Evolutionary conservation across 2,797 vertebrate species (phyloP).

Genomic region (Lindbergichthys nudifrons): DNA sequence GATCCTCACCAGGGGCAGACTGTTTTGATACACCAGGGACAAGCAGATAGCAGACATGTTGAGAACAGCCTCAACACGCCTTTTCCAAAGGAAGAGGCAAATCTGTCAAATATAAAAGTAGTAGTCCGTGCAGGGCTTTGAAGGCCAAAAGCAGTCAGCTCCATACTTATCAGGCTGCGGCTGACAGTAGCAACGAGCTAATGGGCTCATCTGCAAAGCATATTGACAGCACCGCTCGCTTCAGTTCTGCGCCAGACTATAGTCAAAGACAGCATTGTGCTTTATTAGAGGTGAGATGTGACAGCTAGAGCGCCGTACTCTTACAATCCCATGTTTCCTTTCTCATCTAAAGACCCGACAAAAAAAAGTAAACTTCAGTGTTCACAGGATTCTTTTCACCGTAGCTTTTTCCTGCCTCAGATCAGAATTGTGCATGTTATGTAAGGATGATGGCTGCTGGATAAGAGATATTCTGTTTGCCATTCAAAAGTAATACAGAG

Average conservation of each 20-base stretch:
- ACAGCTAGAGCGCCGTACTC: conserved; percentile 55
- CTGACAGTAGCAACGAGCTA: conserved; percentile 73
- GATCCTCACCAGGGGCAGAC: conserved; percentile 49
- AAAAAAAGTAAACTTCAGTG: conserved; percentile 44
- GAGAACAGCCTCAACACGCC: conserved; percentile 46
- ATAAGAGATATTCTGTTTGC: conserved; percentile 45
- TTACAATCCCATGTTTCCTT: conserved; percentile 42
- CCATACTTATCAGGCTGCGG: conserved; percentile 59
- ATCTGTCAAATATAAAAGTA: conserved; percentile 70
- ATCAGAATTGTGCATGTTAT: conserved; percentile 56
- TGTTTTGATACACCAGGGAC: conserved; percentile 60
- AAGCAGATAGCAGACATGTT: conserved; percentile 60
- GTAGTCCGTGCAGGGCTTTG: conserved; percentile 61
- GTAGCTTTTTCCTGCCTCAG: conserved; percentile 28
- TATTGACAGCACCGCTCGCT: conserved; percentile 64
- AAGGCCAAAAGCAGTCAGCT: conserved; percentile 67
- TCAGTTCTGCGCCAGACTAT: conserved; percentile 41
- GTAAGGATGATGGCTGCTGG: conserved; percentile 35
- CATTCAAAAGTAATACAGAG: conserved; percentile 33
- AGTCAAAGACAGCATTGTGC: conserved; percentile 61
- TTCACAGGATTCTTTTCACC: conserved; percentile 50
- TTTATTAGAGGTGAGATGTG: conserved; percentile 68
- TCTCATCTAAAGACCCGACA: conserved; percentile 44
- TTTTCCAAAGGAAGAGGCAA: conserved; percentile 63
- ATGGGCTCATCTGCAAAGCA: conserved; percentile 69